Evolutionary conservation across 2,113 vertebrate species (phyloP), one percentile per base, ranked within the genome.

Genomic region (Psilopsiagon aurifrons): DNA sequence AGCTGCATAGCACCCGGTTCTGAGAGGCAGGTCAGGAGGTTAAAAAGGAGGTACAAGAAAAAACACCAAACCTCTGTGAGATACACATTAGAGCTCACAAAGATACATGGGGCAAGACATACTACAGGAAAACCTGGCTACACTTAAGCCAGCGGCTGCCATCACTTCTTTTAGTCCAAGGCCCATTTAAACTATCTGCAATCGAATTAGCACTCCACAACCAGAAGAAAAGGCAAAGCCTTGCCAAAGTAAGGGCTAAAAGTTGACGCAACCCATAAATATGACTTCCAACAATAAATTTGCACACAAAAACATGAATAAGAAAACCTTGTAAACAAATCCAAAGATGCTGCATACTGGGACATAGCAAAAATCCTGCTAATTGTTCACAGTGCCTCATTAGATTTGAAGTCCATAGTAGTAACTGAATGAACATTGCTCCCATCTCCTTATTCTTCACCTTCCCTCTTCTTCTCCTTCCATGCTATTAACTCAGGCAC

Each of bases 11-110:
- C 88, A 95, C 93, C 95, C 92, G 86, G 55, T 64, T 92, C 80
- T 76, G 80, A 90, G 44, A 90, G 62, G 64, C 39, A 68, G 96
- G 94, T 96, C 90, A 88, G 64, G 39, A 95, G 95, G 90, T 95
- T 13, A 94, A 90, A 59, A 17, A 84, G 41, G 88, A 93, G 83
- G 88, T 18, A 35, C 92, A 76, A 82, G 70, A 16, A 59, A 52
- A 67, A 66, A 13, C 31, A 31, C 41, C 13, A n/a, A 9, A 51
- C 18, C 57, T 91, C 77, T 57, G 84, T 2, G 16, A 95, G 93
- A 28, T 0, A 62, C 86, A 91, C 88, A 96, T 95, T 78, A 91
- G 47, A 3, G 69, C 59, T 84, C 68, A 39, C 69, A 95, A 81
- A 95, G 90, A 28, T 4, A 20, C 19, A 13, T 0, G 9, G 75